Percentiles rank a stretch among this genome's conserved stretches.
These are phyloP conservation scores for Pterostichus niger DNA, from an alignment of 2,888 invertebrate species.

Conservation along the genomic window DNA sequence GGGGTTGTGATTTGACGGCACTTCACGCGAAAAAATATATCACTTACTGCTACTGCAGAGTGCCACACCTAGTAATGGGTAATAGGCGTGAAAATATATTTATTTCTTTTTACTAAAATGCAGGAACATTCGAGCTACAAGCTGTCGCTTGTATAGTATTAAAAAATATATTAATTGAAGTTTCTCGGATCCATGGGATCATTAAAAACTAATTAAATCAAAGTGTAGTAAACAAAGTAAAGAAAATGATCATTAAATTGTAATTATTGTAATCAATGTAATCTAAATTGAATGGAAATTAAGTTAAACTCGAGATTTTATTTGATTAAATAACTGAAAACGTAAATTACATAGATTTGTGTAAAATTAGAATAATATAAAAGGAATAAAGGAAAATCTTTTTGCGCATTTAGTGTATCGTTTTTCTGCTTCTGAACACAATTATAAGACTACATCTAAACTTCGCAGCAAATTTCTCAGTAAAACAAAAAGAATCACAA, in stretches of 20 bases:
- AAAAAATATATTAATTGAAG: neutral
- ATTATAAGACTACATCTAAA: slow-evolving; percentile 2
- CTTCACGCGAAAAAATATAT: too few relatives aligned
- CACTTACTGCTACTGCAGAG: too few relatives aligned
- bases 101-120: too few relatives aligned
- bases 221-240: neutral
- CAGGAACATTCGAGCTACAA: too few relatives aligned
- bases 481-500: neutral
- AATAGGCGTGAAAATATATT: too few relatives aligned
- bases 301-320: neutral
- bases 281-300: neutral
- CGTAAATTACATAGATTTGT: too few relatives aligned
- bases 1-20: too few relatives aligned
- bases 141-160: too few relatives aligned
- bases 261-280: neutral
- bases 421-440: slow-evolving; percentile 1
- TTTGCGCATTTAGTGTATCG: slow-evolving; percentile 6
- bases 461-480: neutral
- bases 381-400: neutral
- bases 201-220: slow-evolving; percentile 1
- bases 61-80: too few relatives aligned
- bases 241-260: slow-evolving; percentile 1
- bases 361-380: neutral
- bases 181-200: neutral
- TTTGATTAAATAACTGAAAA: neutral